These are phyloP conservation scores for Meriones unguiculatus DNA, from an alignment of 2,113 vertebrate genomes.

Conservation along the genomic window DNA sequence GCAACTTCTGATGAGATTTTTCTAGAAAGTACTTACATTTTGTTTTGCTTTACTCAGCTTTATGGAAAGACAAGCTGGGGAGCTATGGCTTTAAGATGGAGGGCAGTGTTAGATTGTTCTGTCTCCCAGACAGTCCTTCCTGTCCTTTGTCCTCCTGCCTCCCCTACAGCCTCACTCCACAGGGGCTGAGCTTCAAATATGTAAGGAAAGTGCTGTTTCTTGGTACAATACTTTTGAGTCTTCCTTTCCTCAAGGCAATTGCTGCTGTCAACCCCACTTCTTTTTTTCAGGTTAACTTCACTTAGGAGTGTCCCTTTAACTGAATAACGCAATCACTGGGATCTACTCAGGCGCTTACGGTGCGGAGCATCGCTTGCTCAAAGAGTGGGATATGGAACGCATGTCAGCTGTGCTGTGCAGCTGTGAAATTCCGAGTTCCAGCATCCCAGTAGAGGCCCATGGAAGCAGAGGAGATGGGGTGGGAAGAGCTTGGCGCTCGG, in stretches of 20 bases:
- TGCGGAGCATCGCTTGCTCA: neutral
- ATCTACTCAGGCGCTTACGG: neutral
- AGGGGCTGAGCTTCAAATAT: neutral
- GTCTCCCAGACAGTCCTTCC: neutral
- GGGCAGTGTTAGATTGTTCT: neutral
- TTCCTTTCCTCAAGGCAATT: neutral
- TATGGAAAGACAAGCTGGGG: neutral
- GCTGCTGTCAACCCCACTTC: neutral
- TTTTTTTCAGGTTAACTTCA: neutral
- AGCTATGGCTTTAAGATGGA: neutral
- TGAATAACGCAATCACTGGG: neutral
- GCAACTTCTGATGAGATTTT: constrained; percentile 16
- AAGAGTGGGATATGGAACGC: neutral
- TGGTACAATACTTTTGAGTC: neutral
- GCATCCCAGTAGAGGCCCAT: neutral
- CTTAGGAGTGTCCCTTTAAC: neutral
- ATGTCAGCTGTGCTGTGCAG: neutral
- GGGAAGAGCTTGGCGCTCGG: neutral
- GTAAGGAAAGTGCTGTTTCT: neutral
- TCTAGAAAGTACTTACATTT: neutral
- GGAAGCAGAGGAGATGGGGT: neutral
- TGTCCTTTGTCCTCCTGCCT: neutral
- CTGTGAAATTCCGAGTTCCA: neutral
- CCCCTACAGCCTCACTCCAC: neutral
- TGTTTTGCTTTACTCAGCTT: neutral